Evolutionary conservation across 2,797 vertebrate genomes (phyloP).

Genomic region (Yasuhikotakia modesta): DNA sequence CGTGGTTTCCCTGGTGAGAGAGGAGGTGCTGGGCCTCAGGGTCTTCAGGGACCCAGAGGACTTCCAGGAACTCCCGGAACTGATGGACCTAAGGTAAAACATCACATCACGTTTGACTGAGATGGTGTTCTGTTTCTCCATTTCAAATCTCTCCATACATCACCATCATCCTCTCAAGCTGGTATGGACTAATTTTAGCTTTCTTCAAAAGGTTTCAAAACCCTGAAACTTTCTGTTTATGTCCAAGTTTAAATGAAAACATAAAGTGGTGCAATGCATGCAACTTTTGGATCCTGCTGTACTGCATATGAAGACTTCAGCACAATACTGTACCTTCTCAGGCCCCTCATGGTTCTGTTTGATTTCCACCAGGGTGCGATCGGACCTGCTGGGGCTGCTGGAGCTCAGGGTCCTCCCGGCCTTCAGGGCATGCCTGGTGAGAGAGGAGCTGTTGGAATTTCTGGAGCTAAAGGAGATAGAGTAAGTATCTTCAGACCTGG

Average conservation of each 20-base stretch:
- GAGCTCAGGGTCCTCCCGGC: constrained; percentile 89
- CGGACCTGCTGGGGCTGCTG: constrained; percentile 82
- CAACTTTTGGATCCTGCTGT: no score
- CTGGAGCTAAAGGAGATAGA: constrained; percentile 94
- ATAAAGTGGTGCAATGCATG: no score
- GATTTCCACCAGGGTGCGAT: constrained; percentile 81
- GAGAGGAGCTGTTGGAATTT: constrained; percentile 88
- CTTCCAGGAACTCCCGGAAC: constrained; percentile 93
- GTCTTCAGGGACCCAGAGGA: constrained; percentile 90
- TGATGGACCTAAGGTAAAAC: constrained; percentile 92
- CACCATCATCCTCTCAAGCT: not conserved
- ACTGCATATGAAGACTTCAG: not conserved
- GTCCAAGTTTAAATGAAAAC: no score
- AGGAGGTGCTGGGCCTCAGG: constrained; percentile 89
- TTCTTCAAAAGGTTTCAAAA: no score
- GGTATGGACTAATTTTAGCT: no score
- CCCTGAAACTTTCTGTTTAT: no score
- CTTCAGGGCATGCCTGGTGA: constrained; percentile 98
- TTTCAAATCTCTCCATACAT: not conserved
- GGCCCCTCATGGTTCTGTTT: constrained; percentile 1
- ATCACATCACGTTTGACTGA: not conserved
- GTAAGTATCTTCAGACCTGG: constrained; percentile 73
- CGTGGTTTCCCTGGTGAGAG: constrained; percentile 97
- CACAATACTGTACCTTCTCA: not conserved
- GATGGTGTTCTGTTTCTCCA: not conserved